Evolutionary conservation across 2,888 invertebrate species (phyloP).

Genomic region (Tuta absoluta): DNA sequence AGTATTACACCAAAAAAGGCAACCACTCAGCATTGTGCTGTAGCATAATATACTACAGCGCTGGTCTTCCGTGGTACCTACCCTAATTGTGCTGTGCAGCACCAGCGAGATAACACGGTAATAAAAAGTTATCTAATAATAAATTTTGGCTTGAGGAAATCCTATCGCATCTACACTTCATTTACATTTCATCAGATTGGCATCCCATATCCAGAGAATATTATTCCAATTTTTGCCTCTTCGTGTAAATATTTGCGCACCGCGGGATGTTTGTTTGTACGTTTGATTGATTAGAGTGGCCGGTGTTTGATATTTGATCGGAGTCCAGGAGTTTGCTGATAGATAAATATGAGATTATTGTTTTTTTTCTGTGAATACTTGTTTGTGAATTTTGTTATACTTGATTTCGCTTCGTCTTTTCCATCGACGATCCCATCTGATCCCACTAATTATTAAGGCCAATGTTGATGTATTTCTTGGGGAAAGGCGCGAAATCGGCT

Average conservation of each 20-base stretch:
- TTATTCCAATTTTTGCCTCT: background rate
- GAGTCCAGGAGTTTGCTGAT: background rate
- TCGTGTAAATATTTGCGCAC: slow-evolving; percentile 3
- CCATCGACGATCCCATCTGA: too few relatives aligned
- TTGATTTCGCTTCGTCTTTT: too few relatives aligned
- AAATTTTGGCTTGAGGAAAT: background rate
- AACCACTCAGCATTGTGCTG: too few relatives aligned
- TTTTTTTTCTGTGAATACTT: background rate
- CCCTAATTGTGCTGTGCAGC: too few relatives aligned
- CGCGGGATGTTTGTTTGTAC: slow-evolving; percentile 12
- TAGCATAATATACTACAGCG: too few relatives aligned
- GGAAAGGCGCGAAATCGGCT: too few relatives aligned
- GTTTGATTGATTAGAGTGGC: slow-evolving; percentile 17
- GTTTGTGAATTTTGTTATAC: background rate
- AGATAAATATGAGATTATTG: slow-evolving; percentile 5
- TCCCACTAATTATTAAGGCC: too few relatives aligned
- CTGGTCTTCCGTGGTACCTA: too few relatives aligned
- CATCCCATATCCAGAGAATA: background rate
- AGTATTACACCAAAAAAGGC: too few relatives aligned
- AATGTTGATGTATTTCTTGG: too few relatives aligned
- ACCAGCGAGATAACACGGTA: too few relatives aligned
- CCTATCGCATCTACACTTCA: background rate
- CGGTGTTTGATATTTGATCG: slow-evolving; percentile 7
- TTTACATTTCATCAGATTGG: background rate
- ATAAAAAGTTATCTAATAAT: too few relatives aligned